A percentile compares a stretch with the other conserved stretches of the same genome.
Conservation (phyloP, 2,113 vertebrate genomes). For the Dicerorhinus sumatrensis region DNA sequence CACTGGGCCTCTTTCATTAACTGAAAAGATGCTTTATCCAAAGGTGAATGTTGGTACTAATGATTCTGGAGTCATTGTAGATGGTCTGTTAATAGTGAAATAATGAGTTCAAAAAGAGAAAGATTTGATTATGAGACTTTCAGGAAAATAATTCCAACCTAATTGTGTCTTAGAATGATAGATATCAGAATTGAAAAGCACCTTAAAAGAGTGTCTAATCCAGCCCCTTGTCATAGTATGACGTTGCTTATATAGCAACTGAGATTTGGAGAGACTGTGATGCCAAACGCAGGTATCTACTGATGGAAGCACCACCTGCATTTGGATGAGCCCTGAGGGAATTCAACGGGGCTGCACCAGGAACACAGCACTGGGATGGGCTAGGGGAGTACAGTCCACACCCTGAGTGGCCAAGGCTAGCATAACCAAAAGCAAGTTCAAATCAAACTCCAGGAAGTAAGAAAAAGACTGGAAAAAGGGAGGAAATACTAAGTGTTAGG, state of each 20-base stretch:
- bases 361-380: not conserved
- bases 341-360: rapidly evolving
- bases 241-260: not conserved
- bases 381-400: rapidly evolving
- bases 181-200: not conserved
- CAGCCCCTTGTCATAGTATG: too few species aligned
- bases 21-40: not conserved
- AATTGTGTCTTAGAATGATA: not conserved
- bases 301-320: rapidly evolving
- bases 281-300: rapidly evolving
- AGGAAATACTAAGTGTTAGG: not conserved
- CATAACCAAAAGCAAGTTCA: not conserved
- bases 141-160: not conserved
- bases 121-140: not conserved
- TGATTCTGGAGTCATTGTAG: not conserved
- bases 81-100: not conserved
- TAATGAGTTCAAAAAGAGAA: not conserved
- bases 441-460: not conserved
- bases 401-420: not conserved
- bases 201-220: not conserved
- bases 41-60: not conserved
- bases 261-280: not conserved
- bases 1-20: not conserved
- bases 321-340: rapidly evolving
- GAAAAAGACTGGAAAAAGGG: not conserved